Conservation (phyloP, 2,113 vertebrate genomes). For the Polyodon spathula region DNA sequence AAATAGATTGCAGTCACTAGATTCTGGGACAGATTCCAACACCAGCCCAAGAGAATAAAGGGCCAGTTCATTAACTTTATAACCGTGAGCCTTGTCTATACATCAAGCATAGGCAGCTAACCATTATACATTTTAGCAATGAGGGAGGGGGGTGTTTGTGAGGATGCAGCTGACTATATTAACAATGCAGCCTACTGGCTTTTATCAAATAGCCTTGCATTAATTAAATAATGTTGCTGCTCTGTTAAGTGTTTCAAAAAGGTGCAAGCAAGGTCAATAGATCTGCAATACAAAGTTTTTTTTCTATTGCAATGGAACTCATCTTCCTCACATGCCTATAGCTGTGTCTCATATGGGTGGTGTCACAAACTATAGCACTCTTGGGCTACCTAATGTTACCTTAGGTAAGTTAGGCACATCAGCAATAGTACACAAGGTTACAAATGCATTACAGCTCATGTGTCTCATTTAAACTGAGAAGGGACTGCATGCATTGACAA, state of each 20-base stretch:
- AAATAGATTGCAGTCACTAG: neutral
- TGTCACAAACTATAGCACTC: too few relatives aligned
- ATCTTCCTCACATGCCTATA: neutral
- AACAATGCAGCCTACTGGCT: neutral
- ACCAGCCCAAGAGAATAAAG: slow-evolving; percentile 3
- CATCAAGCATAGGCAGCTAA: neutral
- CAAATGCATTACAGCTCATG: neutral
- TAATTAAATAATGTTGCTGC: neutral
- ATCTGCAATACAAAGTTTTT: neutral
- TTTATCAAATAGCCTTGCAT: neutral
- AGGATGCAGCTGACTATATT: neutral
- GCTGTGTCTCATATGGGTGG: too few relatives aligned
- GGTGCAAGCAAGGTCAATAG: neutral
- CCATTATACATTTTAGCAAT: slow-evolving; percentile 10
- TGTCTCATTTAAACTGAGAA: slow-evolving; percentile 1
- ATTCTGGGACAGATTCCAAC: slow-evolving; percentile 11
- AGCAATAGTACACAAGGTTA: neutral
- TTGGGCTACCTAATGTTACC: too few relatives aligned
- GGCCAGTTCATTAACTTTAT: slow-evolving; percentile 14
- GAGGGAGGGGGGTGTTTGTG: neutral
- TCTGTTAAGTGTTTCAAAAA: neutral
- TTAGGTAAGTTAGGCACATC: too few relatives aligned
- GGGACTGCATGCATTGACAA: neutral
- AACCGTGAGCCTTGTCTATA: slow-evolving; percentile 9
- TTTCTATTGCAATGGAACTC: neutral